Conservation (phyloP, 1,140 invertebrate species). For the Megalopta genalis region DNA sequence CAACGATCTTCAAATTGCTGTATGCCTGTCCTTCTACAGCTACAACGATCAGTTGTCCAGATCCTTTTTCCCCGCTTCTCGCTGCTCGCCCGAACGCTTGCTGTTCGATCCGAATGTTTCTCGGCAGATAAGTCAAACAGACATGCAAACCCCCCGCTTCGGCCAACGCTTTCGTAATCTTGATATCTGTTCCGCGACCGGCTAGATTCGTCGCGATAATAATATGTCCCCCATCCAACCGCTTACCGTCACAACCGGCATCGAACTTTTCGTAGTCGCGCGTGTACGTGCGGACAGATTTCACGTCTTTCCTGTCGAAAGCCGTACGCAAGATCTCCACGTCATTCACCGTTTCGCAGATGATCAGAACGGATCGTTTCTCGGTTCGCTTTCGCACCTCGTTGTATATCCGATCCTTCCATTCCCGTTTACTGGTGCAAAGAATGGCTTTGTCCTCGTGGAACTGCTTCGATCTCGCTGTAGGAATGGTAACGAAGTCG, state of each 20-base stretch:
- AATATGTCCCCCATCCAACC: constrained; percentile 29
- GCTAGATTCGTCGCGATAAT: constrained; percentile 78
- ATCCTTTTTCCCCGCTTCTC: constrained; percentile 66
- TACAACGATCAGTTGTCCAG: constrained; percentile 59
- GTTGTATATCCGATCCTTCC: constrained; percentile 24
- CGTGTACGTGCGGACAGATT: constrained; percentile 8
- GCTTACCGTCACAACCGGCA: neutral
- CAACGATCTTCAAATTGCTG: neutral
- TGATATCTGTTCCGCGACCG: constrained; percentile 76
- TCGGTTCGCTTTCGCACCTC: neutral
- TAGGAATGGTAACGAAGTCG: constrained; percentile 67
- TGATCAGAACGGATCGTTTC: constrained; percentile 58
- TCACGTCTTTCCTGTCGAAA: neutral
- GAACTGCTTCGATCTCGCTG: constrained; percentile 59
- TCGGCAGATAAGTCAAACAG: constrained; percentile 70
- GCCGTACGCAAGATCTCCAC: neutral
- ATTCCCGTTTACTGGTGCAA: constrained; percentile 37
- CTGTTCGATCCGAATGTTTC: constrained; percentile 70
- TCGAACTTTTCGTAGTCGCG: constrained; percentile 9
- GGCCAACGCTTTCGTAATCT: constrained; percentile 62
- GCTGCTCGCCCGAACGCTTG: constrained; percentile 75
- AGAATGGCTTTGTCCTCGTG: constrained; percentile 52
- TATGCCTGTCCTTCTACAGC: neutral
- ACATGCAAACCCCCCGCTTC: constrained; percentile 73
- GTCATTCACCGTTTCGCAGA: constrained; percentile 62